Percentiles rank a stretch among this genome's conserved stretches.
These are phyloP conservation scores for Schlechtendalia chinensis DNA, from an alignment of 1,140 invertebrate species.

Conservation along the genomic window DNA sequence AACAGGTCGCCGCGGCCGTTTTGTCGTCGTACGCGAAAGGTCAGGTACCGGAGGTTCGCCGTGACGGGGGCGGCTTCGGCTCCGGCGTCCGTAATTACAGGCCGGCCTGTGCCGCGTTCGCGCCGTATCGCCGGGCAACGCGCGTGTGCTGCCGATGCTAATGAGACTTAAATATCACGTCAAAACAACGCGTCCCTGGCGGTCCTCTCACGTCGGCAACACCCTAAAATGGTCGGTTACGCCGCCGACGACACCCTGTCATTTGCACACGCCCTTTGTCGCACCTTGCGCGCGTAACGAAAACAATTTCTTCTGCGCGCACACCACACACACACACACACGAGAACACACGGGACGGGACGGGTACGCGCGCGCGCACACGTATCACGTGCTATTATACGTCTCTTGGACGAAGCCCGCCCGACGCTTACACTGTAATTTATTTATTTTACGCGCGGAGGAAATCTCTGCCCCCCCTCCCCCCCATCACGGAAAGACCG, in stretches of 20 bases:
- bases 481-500: background rate
- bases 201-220: slow-evolving; percentile 29
- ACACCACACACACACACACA: too few relatives aligned
- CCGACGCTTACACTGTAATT: slow-evolving; percentile 1
- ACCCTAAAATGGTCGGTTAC: slow-evolving; percentile 44
- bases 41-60: too few relatives aligned
- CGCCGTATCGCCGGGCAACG: too few relatives aligned
- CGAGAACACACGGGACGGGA: too few relatives aligned
- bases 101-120: slow-evolving; percentile 43
- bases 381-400: too few relatives aligned
- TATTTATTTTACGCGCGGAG: slow-evolving; percentile 26
- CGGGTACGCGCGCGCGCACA: background rate
- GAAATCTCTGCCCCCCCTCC: background rate
- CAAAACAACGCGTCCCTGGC: slow-evolving; percentile 47
- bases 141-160: too few relatives aligned
- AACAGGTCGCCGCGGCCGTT: too few relatives aligned
- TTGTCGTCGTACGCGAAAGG: too few relatives aligned
- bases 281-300: slow-evolving; percentile 28
- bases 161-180: slow-evolving; percentile 50
- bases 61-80: too few relatives aligned
- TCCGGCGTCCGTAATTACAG: slow-evolving; percentile 34
- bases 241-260: slow-evolving; percentile 24
- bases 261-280: slow-evolving; percentile 49
- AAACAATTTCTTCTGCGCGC: background rate
- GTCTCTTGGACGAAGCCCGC: too few relatives aligned